Percentiles rank a stretch among this genome's conserved stretches.
Evolutionary conservation across 2,888 invertebrate species (phyloP).

Genomic region (Leptinotarsa haldemani): DNA sequence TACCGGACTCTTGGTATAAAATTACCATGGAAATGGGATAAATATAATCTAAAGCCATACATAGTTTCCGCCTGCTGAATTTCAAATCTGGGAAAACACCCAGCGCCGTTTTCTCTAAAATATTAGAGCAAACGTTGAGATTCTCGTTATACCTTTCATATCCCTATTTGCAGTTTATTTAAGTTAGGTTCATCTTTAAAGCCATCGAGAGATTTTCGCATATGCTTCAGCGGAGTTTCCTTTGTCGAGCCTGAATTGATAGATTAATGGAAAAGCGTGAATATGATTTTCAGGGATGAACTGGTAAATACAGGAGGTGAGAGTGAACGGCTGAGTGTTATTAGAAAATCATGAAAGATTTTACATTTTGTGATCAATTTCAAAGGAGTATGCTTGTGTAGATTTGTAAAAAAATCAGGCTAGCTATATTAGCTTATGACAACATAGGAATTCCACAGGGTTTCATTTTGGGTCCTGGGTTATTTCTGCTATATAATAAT

Average conservation of each 20-base stretch:
- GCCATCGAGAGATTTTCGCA: slow-evolving; percentile 57
- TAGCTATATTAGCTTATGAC: too few relatives aligned
- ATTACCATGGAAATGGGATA: slow-evolving; percentile 35
- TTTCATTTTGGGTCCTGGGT: too few relatives aligned
- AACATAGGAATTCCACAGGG: too few relatives aligned
- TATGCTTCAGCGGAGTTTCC: slow-evolving; percentile 25
- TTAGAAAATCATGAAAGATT: too few relatives aligned
- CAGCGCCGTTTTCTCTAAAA: slow-evolving; percentile 35
- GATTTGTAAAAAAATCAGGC: too few relatives aligned
- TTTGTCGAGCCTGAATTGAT: slow-evolving; percentile 58
- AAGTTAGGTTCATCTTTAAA: slow-evolving; percentile 59
- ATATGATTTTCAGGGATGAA: not conserved
- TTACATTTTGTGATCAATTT: too few relatives aligned
- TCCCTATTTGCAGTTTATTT: slow-evolving; percentile 65
- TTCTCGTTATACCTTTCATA: slow-evolving; percentile 53
- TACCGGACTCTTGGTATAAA: slow-evolving; percentile 23
- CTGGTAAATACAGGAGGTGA: too few relatives aligned
- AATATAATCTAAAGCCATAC: slow-evolving; percentile 34
- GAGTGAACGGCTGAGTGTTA: too few relatives aligned
- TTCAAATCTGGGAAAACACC: slow-evolving; percentile 38
- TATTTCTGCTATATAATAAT: too few relatives aligned
- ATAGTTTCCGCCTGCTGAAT: slow-evolving; percentile 36
- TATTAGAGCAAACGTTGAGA: slow-evolving; percentile 44
- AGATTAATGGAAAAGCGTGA: slow-evolving; percentile 48
- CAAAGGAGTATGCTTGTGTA: too few relatives aligned